A percentile compares a stretch with the other conserved stretches of the same genome.
phyloP scores from a whole-genome alignment of 2,888 invertebrate species.

The Athalia cordata region DNA sequence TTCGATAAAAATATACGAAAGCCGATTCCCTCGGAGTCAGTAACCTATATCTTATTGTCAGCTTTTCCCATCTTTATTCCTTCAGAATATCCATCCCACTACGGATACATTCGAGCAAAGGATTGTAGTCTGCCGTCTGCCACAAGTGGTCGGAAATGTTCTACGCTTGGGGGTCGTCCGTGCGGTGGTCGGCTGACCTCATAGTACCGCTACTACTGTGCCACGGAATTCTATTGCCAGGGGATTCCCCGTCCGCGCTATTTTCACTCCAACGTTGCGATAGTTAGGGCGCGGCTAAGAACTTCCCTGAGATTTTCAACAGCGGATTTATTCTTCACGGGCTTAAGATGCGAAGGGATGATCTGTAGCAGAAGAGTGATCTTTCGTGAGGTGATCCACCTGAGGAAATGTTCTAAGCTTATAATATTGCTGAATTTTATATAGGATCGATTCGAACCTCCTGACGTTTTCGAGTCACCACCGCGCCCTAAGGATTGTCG shows the following conservation, averaged over 20 bases:
- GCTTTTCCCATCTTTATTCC: background rate
- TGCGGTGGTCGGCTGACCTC: conserved; percentile 41
- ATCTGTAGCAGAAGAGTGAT: no score
- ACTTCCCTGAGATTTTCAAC: background rate
- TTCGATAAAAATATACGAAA: no score
- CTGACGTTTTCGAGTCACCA: conserved; percentile 2
- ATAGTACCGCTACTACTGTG: conserved; percentile 36
- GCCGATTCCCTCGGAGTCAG: no score
- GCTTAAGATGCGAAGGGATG: no score
- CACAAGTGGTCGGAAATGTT: conserved; percentile 39
- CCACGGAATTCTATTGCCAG: conserved; percentile 38
- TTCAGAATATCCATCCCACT: no score
- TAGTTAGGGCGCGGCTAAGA: conserved; percentile 18
- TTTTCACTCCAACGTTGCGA: background rate
- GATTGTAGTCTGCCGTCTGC: background rate
- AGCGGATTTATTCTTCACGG: background rate
- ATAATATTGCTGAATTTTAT: background rate
- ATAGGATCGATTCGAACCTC: background rate
- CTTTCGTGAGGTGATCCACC: no score
- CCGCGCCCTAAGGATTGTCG: conserved; percentile 21
- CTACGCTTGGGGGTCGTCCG: conserved; percentile 29
- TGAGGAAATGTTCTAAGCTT: background rate
- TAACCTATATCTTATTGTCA: no score
- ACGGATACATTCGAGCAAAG: no score
- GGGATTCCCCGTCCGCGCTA: conserved; percentile 32